These are phyloP conservation scores for Fragum whitleyi DNA, from an alignment of 2,888 invertebrate species.

Conservation along the genomic window DNA sequence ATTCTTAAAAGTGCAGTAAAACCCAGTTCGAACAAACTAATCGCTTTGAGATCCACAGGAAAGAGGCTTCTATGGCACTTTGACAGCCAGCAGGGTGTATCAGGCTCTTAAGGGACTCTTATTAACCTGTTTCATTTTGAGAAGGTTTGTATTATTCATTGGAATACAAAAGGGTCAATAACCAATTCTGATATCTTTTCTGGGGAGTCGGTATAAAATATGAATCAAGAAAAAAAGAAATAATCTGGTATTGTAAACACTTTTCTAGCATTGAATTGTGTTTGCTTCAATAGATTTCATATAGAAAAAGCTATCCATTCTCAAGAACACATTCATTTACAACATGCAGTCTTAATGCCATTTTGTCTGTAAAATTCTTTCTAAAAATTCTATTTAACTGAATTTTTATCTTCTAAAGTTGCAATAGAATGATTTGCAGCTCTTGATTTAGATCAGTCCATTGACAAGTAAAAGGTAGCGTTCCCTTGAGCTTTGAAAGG, in stretches of 20 bases:
- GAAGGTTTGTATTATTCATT: too few relatives aligned
- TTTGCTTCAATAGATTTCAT: not conserved
- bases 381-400: too few relatives aligned
- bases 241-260: conserved; percentile 4
- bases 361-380: not conserved
- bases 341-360: not conserved
- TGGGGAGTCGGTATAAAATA: not conserved
- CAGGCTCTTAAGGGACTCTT: too few relatives aligned
- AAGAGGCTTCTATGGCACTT: too few relatives aligned
- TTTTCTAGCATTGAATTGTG: not conserved
- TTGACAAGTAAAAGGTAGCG: not conserved
- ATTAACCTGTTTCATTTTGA: too few relatives aligned
- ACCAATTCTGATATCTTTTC: not conserved
- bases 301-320: not conserved
- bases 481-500: not conserved
- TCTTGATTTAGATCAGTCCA: not conserved
- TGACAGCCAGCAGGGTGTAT: too few relatives aligned
- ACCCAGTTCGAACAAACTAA: too few relatives aligned
- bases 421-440: not conserved
- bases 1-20: too few relatives aligned
- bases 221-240: conserved; percentile 1
- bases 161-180: not conserved
- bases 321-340: not conserved
- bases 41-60: too few relatives aligned
- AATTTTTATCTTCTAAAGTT: not conserved